A percentile compares a stretch with the other conserved stretches of the same genome.
Conservation (phyloP, 2,797 vertebrate genomes). For the Scyliorhinus canicula region DNA sequence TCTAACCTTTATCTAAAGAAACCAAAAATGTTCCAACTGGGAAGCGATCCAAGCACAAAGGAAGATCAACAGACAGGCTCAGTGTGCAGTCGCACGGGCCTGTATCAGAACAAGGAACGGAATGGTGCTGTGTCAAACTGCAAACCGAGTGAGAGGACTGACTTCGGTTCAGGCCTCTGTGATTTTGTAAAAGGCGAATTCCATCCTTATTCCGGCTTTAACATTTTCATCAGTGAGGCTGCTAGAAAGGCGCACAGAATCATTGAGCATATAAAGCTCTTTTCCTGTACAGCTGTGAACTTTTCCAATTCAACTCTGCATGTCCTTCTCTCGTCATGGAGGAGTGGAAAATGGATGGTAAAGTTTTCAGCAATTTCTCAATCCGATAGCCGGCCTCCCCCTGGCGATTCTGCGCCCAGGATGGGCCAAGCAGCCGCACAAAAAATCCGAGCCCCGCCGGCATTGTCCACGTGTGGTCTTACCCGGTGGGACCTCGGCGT, state of each 20-base stretch:
- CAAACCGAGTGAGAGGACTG: background rate
- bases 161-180: background rate
- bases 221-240: background rate
- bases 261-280: background rate
- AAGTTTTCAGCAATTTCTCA: background rate
- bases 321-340: background rate
- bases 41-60: slow-evolving; percentile 15
- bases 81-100: background rate
- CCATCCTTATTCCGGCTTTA: background rate
- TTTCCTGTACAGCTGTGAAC: background rate
- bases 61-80: background rate
- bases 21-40: background rate
- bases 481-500: no score
- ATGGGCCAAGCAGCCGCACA: no score
- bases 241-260: background rate
- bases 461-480: no score
- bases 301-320: background rate
- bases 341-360: background rate
- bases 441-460: no score
- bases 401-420: no score
- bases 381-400: no score
- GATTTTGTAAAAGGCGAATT: background rate
- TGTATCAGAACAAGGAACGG: background rate
- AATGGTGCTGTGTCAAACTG: background rate
- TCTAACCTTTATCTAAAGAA: slow-evolving; percentile 7